These are phyloP conservation scores for Eupleurogrammus muticus DNA, from an alignment of 2,797 vertebrate genomes.

Conservation along the genomic window DNA sequence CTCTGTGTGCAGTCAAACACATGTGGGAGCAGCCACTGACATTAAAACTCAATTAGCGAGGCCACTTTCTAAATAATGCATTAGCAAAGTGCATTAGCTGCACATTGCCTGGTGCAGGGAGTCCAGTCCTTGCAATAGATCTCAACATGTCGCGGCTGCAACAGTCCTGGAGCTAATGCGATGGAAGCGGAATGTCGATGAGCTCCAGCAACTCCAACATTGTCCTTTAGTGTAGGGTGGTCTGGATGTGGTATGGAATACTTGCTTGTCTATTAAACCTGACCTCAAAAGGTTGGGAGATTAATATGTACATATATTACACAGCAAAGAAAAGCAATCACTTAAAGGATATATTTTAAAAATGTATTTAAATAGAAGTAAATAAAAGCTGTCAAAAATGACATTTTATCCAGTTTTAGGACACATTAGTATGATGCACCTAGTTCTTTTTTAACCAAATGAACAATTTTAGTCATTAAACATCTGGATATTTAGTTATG, in stretches of 20 bases:
- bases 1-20: constrained; percentile 75
- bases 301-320: background rate
- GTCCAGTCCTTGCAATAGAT: constrained; percentile 69
- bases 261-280: background rate
- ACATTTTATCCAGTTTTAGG: too few species aligned
- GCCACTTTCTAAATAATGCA: constrained; percentile 86
- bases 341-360: too few species aligned
- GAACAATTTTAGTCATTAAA: too few species aligned
- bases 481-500: too few species aligned
- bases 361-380: too few species aligned
- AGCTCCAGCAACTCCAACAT: constrained; percentile 54
- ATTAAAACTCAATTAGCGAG: constrained; percentile 87
- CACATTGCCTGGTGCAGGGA: constrained; percentile 70
- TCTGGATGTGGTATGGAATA: background rate
- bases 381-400: too few species aligned
- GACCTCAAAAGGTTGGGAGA: background rate
- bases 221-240: constrained; percentile 50
- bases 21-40: constrained; percentile 80
- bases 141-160: constrained; percentile 79
- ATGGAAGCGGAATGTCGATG: constrained; percentile 65
- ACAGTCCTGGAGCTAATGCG: constrained; percentile 68
- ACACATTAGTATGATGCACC: too few species aligned
- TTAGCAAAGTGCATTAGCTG: constrained; percentile 84
- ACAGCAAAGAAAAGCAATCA: too few species aligned
- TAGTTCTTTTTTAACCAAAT: too few species aligned